Conservation (phyloP, 2,113 vertebrate genomes). For the Vimba vimba region DNA sequence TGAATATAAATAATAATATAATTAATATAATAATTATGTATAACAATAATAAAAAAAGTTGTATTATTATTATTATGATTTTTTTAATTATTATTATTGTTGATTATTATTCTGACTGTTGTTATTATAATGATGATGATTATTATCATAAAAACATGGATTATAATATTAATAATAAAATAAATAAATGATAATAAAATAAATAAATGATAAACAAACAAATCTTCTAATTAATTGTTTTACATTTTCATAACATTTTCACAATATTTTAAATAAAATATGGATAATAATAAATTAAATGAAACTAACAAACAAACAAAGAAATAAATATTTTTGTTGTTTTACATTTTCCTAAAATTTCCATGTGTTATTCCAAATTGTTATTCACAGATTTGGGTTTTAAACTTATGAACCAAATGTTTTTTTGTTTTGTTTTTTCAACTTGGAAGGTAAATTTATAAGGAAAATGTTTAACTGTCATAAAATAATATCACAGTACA, state of each 20-base stretch:
- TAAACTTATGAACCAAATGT: too few species aligned
- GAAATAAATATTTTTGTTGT: background rate
- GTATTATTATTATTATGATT: background rate
- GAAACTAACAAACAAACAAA: background rate
- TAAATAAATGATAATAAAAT: background rate
- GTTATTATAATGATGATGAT: background rate
- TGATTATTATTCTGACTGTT: background rate
- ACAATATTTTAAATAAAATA: background rate
- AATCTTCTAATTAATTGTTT: background rate
- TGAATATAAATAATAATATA: background rate
- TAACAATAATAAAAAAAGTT: background rate
- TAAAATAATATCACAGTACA: too few species aligned
- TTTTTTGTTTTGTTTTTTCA: too few species aligned
- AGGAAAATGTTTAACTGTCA: too few species aligned
- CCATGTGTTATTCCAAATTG: background rate
- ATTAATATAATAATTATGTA: background rate
- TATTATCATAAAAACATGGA: background rate
- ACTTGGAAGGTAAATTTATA: too few species aligned
- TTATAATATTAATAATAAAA: background rate
- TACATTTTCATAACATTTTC: background rate
- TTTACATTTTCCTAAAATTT: background rate
- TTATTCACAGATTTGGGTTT: background rate
- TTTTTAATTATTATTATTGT: background rate
- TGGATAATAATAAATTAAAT: background rate
- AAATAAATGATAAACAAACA: too few species aligned